phyloP scores from a whole-genome alignment of 2,113 vertebrate species.

The Hemiprocne comata region DNA sequence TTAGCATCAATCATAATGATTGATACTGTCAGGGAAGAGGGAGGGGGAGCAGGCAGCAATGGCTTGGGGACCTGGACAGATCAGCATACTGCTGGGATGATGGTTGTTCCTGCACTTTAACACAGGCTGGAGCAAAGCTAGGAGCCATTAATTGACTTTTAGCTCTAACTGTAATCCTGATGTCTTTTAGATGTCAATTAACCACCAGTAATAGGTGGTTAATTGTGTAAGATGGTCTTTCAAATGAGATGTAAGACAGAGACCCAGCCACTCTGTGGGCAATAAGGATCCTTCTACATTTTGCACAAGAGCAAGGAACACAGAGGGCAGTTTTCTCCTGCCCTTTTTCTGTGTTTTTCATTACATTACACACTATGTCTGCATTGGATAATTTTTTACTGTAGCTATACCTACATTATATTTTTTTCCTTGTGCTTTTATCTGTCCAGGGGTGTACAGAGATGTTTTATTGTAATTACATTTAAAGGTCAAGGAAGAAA shows the following conservation, averaged over 20 bases:
- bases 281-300: constrained; percentile 13
- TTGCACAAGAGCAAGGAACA: neutral
- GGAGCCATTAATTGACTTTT: constrained; percentile 64
- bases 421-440: neutral
- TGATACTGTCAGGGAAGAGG: neutral
- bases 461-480: neutral
- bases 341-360: neutral
- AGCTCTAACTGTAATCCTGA: constrained; percentile 1
- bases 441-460: neutral
- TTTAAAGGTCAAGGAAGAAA: neutral
- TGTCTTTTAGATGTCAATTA: constrained; percentile 65
- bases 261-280: neutral
- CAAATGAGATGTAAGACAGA: constrained; percentile 29
- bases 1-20: neutral
- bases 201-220: constrained; percentile 39
- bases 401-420: neutral
- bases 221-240: constrained; percentile 55
- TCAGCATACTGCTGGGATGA: neutral
- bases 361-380: neutral
- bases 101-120: neutral
- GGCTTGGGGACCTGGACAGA: neutral
- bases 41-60: neutral
- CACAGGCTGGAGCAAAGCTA: neutral
- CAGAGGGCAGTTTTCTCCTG: neutral
- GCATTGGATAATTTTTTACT: neutral